Conservation (phyloP, 2,797 vertebrate species). For the Luscinia megarhynchos region DNA sequence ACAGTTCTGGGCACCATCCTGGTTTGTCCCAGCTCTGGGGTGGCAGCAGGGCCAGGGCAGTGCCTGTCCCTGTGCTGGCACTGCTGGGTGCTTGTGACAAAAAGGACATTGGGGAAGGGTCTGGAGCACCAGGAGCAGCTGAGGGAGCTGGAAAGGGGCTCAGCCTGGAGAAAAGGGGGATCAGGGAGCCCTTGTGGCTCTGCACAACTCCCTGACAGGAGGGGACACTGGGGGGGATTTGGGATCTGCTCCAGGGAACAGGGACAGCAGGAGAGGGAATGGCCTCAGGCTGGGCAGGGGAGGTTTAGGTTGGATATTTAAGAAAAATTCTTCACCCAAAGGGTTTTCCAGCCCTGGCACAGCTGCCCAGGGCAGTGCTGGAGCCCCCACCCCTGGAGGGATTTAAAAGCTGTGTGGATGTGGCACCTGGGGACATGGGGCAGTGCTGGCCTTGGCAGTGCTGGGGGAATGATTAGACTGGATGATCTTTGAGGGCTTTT, state of each 20-base stretch:
- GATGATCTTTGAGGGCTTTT: not conserved
- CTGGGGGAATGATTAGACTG: rapidly evolving
- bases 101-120: not conserved
- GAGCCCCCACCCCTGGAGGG: rapidly evolving
- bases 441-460: not conserved
- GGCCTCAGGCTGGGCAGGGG: not conserved
- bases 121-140: rapidly evolving
- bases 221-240: not conserved
- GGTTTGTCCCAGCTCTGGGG: not conserved
- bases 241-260: not conserved
- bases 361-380: not conserved
- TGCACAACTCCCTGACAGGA: not conserved
- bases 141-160: not conserved
- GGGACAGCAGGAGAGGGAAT: not conserved
- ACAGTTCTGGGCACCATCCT: not conserved
- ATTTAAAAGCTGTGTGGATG: rapidly evolving
- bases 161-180: not conserved
- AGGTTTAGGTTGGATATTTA: rapidly evolving
- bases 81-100: not conserved
- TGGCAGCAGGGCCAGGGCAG: not conserved
- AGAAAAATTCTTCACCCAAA: rapidly evolving
- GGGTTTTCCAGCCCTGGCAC: not conserved
- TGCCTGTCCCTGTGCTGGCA: not conserved
- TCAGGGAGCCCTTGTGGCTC: not conserved
- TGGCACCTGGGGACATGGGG: not conserved